phyloP scores from a whole-genome alignment of 2,797 vertebrate species.

The Poecilia wingei region DNA sequence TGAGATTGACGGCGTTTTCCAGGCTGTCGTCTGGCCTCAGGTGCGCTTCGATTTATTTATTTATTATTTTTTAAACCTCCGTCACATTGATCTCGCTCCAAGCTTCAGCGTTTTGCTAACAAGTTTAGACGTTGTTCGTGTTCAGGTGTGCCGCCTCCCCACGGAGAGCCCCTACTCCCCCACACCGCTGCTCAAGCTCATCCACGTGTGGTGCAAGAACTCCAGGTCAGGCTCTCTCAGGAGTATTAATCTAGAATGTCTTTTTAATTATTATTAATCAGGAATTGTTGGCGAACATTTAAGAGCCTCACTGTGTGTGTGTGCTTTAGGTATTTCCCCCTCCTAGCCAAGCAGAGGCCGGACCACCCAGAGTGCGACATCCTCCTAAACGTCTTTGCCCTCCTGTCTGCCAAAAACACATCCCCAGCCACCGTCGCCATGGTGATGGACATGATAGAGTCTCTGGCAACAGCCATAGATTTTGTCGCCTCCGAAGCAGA shows the following conservation, averaged over 20 bases:
- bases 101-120: not conserved
- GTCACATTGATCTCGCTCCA: not conserved
- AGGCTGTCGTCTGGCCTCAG: slow-evolving; percentile 93
- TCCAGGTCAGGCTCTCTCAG: slow-evolving; percentile 79
- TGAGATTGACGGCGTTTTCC: slow-evolving; percentile 91
- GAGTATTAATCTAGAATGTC: not conserved
- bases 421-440: slow-evolving; percentile 81
- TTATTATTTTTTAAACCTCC: not conserved
- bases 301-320: not conserved
- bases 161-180: slow-evolving; percentile 93
- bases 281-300: not conserved
- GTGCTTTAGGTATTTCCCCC: slow-evolving; percentile 86
- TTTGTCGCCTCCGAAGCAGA: slow-evolving; percentile 82
- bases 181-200: slow-evolving; percentile 90
- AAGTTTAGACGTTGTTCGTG: not conserved
- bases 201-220: slow-evolving; percentile 92
- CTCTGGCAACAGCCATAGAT: slow-evolving; percentile 86
- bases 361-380: slow-evolving; percentile 85
- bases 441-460: slow-evolving; percentile 90
- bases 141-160: slow-evolving; percentile 89
- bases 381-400: slow-evolving; percentile 88
- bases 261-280: not conserved
- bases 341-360: slow-evolving; percentile 89
- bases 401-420: slow-evolving; percentile 89
- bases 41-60: slow-evolving; percentile 63